These are phyloP conservation scores for Drosophila hawaiiensis DNA, from an alignment of 2,888 invertebrate genomes.

Conservation along the genomic window DNA sequence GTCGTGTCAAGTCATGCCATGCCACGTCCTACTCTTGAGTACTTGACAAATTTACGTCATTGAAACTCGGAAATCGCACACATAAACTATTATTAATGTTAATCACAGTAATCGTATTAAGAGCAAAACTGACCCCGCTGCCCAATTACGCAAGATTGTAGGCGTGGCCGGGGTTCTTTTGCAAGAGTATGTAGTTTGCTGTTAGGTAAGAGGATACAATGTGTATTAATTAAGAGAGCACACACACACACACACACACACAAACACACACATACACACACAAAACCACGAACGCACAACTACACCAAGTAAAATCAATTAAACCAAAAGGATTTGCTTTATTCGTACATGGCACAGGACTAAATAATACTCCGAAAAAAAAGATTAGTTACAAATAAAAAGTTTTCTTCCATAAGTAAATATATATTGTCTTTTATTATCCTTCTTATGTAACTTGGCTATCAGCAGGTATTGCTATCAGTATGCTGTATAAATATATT, in stretches of 20 bases:
- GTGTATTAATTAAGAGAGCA: slow-evolving; percentile 47
- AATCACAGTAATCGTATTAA: slow-evolving; percentile 63
- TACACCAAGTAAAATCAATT: slow-evolving; percentile 44
- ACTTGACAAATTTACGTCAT: slow-evolving; percentile 51
- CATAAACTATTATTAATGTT: slow-evolving; percentile 48
- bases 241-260: background rate
- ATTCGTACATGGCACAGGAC: background rate
- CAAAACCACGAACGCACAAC: background rate
- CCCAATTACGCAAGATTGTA: slow-evolving; percentile 44
- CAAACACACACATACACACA: background rate
- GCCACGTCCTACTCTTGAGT: slow-evolving; percentile 2
- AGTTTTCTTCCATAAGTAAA: background rate
- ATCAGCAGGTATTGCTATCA: background rate
- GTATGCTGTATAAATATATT: background rate
- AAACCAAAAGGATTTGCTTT: slow-evolving; percentile 16
- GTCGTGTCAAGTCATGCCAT: background rate
- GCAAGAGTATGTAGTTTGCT: slow-evolving; percentile 20
- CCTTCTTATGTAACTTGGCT: background rate
- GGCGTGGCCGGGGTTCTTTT: slow-evolving; percentile 12
- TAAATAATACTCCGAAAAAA: background rate
- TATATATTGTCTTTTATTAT: background rate
- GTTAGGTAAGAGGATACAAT: slow-evolving; percentile 50
- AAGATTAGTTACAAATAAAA: background rate
- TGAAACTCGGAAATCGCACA: slow-evolving; percentile 43
- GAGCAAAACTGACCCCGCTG: slow-evolving; percentile 20